Base-by-base conservation (phyloP, 2,888 invertebrate genomes). In the Cantharis rufa region DNA sequence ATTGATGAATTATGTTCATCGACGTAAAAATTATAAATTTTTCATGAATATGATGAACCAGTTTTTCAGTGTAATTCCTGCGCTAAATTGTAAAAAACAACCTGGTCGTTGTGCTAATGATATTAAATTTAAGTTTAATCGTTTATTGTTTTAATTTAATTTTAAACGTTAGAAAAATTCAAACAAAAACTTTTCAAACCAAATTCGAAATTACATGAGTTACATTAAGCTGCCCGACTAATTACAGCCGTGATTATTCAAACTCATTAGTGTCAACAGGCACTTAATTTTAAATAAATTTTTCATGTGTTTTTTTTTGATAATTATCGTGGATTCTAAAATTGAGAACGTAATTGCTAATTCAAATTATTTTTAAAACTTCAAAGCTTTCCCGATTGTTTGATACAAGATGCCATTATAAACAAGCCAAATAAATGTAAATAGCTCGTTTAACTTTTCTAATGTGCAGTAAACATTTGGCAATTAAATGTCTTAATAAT, bases 341-440 rank as follows among this genome's bases (percentile, higher is more conserved):
- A 79, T 78, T 79, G 64, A 72, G 70, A 78, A 69, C 71, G 78
- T 81, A 81, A 81, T 81, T 80, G 81, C 77, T 77, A 78, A 81
- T 81, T 81, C 79, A 81, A 77, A 80, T 78, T 79, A 80, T 72
- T 72, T 77, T 74, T 75, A 74, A 71, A 73, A 80, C 79, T 81
- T 80, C 80, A 81, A 81, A 80, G 74, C 64, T 62, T 62, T 69
- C 73, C 70, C 74, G 76, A 79, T 70, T 80, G 78, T 80, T 82
- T 82, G 81, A 82, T 80, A 81, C 79, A 70, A 77, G 78, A 82
- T 80, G 76, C 80, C 63, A 76, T 72, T 72, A 80, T 81, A 81
- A 81, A 81, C 72, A 78, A 79, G 80, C 80, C 81, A 78, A 66
- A 72, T 71, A 70, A 70, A 76, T 74, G 78, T 76, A 66, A 75